Conservation (phyloP, 1,140 invertebrate genomes). For the Procambarus virginalis region DNA sequence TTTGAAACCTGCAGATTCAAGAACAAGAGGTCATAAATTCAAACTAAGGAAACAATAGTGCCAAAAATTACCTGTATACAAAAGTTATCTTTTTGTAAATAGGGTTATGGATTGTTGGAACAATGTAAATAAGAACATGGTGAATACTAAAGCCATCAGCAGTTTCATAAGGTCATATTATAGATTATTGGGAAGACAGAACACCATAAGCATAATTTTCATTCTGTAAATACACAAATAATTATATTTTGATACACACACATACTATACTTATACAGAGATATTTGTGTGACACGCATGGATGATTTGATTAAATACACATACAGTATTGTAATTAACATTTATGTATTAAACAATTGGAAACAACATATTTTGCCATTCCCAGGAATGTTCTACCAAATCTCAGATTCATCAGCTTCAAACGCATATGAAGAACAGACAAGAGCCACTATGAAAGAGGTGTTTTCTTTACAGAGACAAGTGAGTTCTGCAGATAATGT, state of each 20-base stretch:
- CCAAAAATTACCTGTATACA: too few species aligned
- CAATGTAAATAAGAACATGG: too few species aligned
- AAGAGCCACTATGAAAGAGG: slow-evolving; percentile 34
- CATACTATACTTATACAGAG: not conserved
- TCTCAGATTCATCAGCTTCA: not conserved
- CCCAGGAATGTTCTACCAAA: slow-evolving; percentile 19
- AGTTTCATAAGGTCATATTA: too few species aligned
- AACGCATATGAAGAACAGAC: not conserved
- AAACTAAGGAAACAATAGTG: too few species aligned
- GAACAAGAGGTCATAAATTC: too few species aligned
- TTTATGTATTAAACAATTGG: not conserved
- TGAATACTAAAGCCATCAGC: too few species aligned
- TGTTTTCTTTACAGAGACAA: slow-evolving; percentile 44
- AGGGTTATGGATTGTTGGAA: too few species aligned
- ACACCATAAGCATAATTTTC: too few species aligned
- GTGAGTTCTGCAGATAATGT: slow-evolving; percentile 11
- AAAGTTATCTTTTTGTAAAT: too few species aligned
- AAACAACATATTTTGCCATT: not conserved
- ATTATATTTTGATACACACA: not conserved
- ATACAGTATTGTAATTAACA: not conserved
- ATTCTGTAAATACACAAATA: not conserved
- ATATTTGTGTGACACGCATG: not conserved
- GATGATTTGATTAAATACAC: not conserved
- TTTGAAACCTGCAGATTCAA: too few species aligned
- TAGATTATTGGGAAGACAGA: too few species aligned